Percentiles rank a stretch among this genome's conserved stretches.
phyloP scores from a whole-genome alignment of 1,140 invertebrate species.

The Megalopta genalis region DNA sequence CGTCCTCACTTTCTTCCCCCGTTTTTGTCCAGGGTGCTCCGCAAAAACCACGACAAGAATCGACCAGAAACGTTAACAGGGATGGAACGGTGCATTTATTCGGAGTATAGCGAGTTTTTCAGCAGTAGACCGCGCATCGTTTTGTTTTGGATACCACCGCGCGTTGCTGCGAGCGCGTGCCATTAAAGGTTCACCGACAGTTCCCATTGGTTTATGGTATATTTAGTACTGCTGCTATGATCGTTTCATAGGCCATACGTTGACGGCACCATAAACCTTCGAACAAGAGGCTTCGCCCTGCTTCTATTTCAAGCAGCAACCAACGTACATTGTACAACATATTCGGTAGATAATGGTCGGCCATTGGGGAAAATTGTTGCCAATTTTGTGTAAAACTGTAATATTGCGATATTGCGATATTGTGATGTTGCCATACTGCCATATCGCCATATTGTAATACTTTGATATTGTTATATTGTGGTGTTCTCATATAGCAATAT shows the following conservation, averaged over 20 bases:
- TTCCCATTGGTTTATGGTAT: slow-evolving; percentile 67
- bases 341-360: too few species aligned
- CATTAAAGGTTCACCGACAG: slow-evolving; percentile 66
- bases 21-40: background rate
- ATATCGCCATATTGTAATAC: too few species aligned
- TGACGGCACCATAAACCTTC: slow-evolving; percentile 35
- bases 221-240: slow-evolving; percentile 66
- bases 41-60: background rate
- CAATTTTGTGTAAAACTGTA: too few species aligned
- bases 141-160: slow-evolving; percentile 1
- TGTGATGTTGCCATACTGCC: too few species aligned
- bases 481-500: too few species aligned
- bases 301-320: background rate
- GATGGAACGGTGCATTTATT: background rate
- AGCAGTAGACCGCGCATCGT: background rate
- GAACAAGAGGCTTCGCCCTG: slow-evolving; percentile 10
- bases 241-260: slow-evolving; percentile 64
- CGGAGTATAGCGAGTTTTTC: slow-evolving; percentile 1
- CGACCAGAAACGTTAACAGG: too few species aligned
- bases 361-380: too few species aligned
- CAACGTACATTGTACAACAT: too few species aligned
- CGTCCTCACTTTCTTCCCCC: background rate
- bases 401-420: too few species aligned
- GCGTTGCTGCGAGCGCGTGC: slow-evolving; percentile 42
- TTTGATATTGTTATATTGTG: too few species aligned